Evolutionary conservation across 2,888 invertebrate species (phyloP).

Genomic region (Imbricaverruca yamaguchii): DNA sequence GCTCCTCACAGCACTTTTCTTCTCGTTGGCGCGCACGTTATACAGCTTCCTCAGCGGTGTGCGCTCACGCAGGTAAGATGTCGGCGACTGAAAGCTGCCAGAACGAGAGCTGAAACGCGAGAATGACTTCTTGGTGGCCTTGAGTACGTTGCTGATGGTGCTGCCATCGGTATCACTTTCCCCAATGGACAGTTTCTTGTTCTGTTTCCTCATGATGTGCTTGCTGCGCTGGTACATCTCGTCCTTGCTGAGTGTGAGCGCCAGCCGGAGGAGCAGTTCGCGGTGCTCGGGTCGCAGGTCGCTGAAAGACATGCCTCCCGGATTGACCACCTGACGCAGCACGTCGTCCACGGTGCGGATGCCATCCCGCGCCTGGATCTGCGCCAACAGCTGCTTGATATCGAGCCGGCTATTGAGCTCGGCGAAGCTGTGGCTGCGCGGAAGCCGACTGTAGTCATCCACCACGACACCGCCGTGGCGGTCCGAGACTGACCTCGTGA

Average conservation of each 20-base stretch:
- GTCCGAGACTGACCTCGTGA: constrained; percentile 30
- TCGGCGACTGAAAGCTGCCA: constrained; percentile 29
- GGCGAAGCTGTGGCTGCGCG: constrained; percentile 43
- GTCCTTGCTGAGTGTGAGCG: constrained; percentile 82
- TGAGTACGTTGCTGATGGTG: constrained; percentile 33
- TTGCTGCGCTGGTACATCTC: constrained; percentile 83
- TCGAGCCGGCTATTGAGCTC: constrained; percentile 53
- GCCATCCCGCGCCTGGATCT: constrained; percentile 52
- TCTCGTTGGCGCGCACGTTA: constrained; percentile 20
- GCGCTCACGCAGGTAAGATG: constrained; percentile 29
- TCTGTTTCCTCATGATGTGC: constrained; percentile 77
- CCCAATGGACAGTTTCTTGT: constrained; percentile 37
- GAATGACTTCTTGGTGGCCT: constrained; percentile 35
- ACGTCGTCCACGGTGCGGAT: constrained; percentile 66
- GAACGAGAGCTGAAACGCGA: constrained; percentile 34
- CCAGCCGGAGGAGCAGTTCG: constrained; percentile 76
- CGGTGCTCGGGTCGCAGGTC: constrained; percentile 85
- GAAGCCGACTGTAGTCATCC: constrained; percentile 25
- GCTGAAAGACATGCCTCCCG: constrained; percentile 88
- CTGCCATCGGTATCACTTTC: constrained; percentile 31
- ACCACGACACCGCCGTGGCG: constrained; percentile 26
- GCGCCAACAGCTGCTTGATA: constrained; percentile 34
- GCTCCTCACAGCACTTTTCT: not conserved
- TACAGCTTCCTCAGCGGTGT: constrained; percentile 29
- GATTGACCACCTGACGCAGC: constrained; percentile 76